These are phyloP conservation scores for Habroteleia sp. DNA, from an alignment of 2,888 invertebrate genomes.

Conservation along the genomic window DNA sequence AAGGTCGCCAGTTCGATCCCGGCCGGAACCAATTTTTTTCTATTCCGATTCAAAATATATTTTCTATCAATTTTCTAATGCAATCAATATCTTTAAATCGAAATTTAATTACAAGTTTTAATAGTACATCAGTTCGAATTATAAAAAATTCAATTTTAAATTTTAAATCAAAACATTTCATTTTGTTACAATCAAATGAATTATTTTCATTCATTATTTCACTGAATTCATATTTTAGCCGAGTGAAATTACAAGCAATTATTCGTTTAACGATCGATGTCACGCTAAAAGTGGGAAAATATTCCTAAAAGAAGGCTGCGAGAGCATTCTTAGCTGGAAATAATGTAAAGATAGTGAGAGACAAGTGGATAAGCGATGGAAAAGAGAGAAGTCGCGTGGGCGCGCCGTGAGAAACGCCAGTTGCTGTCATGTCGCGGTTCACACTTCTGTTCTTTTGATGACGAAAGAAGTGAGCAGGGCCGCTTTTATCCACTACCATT, in stretches of 20 bases:
- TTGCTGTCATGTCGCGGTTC: conserved; percentile 77
- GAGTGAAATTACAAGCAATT: conserved; percentile 37
- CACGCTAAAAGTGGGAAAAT: conserved; percentile 60
- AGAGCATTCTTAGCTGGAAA: conserved; percentile 45
- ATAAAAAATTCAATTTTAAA: no score
- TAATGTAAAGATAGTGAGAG: conserved; percentile 53
- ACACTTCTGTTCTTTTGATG: conserved; percentile 73
- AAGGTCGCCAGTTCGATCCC: no score
- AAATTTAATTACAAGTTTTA: no score
- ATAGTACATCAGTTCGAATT: no score
- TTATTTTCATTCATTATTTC: no score
- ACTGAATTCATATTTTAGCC: not conserved
- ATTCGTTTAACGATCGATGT: conserved; percentile 53
- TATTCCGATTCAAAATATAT: no score
- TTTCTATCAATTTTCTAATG: no score
- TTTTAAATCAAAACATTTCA: no score
- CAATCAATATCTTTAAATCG: no score
- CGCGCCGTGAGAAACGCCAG: conserved; percentile 77
- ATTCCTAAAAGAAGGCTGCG: conserved; percentile 41
- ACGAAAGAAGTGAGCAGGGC: conserved; percentile 75
- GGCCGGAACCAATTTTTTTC: no score
- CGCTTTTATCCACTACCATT: conserved; percentile 53
- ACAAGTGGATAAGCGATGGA: conserved; percentile 65
- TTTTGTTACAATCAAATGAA: no score
- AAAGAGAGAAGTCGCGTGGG: conserved; percentile 66